A percentile compares a stretch with the other conserved stretches of the same genome.
Evolutionary conservation across 2,797 vertebrate genomes (phyloP).

Genomic region (Pangasius sanitwongsei): DNA sequence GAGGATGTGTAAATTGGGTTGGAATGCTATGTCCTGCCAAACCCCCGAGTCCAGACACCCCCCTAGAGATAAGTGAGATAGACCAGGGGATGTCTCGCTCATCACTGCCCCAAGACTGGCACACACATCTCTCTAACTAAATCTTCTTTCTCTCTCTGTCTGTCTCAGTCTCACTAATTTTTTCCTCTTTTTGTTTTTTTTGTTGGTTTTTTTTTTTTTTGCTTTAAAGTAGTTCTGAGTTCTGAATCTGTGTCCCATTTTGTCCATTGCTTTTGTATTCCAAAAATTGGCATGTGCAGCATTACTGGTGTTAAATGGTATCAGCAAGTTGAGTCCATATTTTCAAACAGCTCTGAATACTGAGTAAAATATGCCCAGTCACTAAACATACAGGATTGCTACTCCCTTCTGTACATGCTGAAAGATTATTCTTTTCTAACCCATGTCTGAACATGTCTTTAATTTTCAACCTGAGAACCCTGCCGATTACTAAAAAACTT

Average conservation of each 20-base stretch:
- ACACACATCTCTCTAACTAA: slow-evolving; percentile 41
- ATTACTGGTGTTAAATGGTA: background rate
- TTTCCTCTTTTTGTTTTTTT: background rate
- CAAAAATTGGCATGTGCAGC: background rate
- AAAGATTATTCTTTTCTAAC: slow-evolving; percentile 35
- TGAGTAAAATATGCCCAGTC: background rate
- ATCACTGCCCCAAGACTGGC: slow-evolving; percentile 56
- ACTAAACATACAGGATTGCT: background rate
- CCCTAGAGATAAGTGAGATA: slow-evolving; percentile 60
- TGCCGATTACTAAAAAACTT: background rate
- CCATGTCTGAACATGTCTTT: slow-evolving; percentile 30
- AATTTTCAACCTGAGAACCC: slow-evolving; percentile 31
- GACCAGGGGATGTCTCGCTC: slow-evolving; percentile 62
- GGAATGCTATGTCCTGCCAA: slow-evolving; percentile 65
- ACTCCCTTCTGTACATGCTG: background rate
- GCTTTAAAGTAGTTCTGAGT: background rate
- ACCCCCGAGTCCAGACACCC: slow-evolving; percentile 55
- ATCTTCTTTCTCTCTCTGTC: slow-evolving; percentile 20
- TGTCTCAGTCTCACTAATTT: slow-evolving; percentile 23
- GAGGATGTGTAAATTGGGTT: slow-evolving; percentile 61
- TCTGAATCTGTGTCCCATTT: background rate
- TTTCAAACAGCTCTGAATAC: background rate
- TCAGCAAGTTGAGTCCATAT: background rate
- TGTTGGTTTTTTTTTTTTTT: background rate
- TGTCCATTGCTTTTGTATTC: background rate